Conservation (phyloP, 2,797 vertebrate species). For the Erethizon dorsatum region DNA sequence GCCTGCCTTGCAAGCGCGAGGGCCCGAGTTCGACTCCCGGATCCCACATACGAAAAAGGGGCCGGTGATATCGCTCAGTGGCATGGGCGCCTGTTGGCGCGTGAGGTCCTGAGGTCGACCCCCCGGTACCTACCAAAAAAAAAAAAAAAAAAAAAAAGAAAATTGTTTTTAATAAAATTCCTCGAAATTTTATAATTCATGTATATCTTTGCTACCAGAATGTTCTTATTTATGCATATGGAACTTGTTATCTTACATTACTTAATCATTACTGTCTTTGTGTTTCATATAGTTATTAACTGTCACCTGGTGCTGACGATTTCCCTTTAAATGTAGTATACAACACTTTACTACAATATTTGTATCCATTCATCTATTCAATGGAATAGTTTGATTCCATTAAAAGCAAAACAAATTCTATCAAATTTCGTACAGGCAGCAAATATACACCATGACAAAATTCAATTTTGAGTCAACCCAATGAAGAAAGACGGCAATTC, state of each 20-base stretch:
- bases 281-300: not conserved
- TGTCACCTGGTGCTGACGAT: not conserved
- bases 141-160: not conserved
- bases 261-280: not conserved
- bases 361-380: not conserved
- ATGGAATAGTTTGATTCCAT: not conserved
- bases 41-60: too few species aligned
- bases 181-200: not conserved
- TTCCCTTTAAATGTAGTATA: not conserved
- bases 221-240: not conserved
- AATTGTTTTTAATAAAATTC: not conserved
- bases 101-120: too few species aligned
- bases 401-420: conserved; percentile 18
- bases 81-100: too few species aligned
- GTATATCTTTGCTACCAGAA: not conserved
- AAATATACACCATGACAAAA: not conserved
- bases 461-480: not conserved
- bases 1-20: too few species aligned
- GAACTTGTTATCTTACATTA: not conserved
- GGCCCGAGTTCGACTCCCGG: too few species aligned
- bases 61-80: too few species aligned
- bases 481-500: not conserved
- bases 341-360: not conserved
- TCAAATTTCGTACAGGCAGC: not conserved
- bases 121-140: too few species aligned